phyloP scores from a whole-genome alignment of 2,113 vertebrate species.

The Cephalopterus ornatus region DNA sequence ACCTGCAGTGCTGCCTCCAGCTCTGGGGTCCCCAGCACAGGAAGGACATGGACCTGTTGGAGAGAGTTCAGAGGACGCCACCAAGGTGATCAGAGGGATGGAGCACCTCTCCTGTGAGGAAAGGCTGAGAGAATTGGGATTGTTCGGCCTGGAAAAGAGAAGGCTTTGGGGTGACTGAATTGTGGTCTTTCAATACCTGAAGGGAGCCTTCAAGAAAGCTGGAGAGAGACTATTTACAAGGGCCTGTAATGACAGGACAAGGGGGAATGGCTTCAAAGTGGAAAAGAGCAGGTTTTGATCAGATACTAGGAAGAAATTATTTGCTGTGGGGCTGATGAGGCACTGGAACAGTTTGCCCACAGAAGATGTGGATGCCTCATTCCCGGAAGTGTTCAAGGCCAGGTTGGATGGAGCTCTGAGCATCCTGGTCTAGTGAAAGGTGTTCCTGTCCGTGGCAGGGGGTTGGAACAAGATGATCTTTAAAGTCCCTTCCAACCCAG shows the following conservation, averaged over 20 bases:
- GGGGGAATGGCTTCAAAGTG: neutral
- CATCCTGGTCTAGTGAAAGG: neutral
- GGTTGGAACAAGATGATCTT: neutral
- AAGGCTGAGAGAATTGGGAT: accelerated
- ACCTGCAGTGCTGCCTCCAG: neutral
- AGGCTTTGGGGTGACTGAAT: neutral
- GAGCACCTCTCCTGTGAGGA: neutral
- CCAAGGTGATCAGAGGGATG: neutral
- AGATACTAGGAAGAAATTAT: neutral
- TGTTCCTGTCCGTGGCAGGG: neutral
- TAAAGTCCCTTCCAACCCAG: neutral
- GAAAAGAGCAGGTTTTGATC: neutral
- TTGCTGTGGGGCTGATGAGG: neutral
- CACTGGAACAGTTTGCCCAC: neutral
- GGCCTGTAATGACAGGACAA: accelerated
- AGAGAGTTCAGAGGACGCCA: neutral
- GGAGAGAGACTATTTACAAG: neutral
- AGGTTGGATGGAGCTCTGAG: neutral
- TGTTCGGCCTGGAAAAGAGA: neutral
- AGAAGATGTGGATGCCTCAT: accelerated
- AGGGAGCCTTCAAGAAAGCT: neutral
- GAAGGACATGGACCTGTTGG: neutral
- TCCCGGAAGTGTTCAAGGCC: neutral
- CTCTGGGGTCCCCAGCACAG: neutral
- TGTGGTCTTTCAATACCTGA: neutral